Evolutionary conservation across 1,140 invertebrate species (phyloP).

Genomic region (Scaptomyza montana): DNA sequence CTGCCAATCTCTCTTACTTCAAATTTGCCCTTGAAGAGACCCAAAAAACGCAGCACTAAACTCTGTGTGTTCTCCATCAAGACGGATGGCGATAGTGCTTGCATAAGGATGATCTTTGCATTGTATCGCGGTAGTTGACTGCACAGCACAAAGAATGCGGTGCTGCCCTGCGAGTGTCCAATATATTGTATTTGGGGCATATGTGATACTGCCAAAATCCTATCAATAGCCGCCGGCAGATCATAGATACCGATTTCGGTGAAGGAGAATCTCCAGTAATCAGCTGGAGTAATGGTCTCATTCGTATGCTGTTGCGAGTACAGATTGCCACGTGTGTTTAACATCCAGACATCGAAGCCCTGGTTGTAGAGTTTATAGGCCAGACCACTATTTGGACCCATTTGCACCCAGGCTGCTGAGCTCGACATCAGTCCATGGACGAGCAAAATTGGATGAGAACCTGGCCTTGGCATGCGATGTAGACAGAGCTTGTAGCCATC

Average conservation of each 20-base stretch:
- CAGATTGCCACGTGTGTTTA: constrained; percentile 88
- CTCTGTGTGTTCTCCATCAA: constrained; percentile 48
- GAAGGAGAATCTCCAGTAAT: constrained; percentile 85
- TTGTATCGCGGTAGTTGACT: constrained; percentile 88
- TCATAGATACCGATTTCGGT: constrained; percentile 89
- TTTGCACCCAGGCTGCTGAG: constrained; percentile 85
- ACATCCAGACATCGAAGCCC: constrained; percentile 90
- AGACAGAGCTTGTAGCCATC: constrained; percentile 85
- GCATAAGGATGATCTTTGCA: constrained; percentile 85
- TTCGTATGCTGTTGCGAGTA: constrained; percentile 86
- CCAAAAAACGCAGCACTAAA: constrained; percentile 42
- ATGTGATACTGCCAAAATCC: constrained; percentile 85
- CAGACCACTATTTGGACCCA: constrained; percentile 84
- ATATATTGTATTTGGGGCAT: constrained; percentile 81
- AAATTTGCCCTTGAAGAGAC: constrained; percentile 27
- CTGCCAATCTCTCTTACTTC: constrained; percentile 2
- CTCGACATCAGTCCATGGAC: constrained; percentile 87
- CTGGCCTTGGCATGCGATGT: constrained; percentile 73
- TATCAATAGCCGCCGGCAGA: constrained; percentile 88
- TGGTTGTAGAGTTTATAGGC: constrained; percentile 87
- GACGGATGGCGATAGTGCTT: constrained; percentile 87
- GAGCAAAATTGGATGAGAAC: constrained; percentile 84
- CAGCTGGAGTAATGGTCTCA: constrained; percentile 62
- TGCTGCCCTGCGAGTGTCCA: constrained; percentile 85
- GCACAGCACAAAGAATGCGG: constrained; percentile 86